A percentile compares a stretch with the other conserved stretches of the same genome.
Conservation (phyloP, 2,797 vertebrate genomes). For the Malacoctenus gilli region DNA sequence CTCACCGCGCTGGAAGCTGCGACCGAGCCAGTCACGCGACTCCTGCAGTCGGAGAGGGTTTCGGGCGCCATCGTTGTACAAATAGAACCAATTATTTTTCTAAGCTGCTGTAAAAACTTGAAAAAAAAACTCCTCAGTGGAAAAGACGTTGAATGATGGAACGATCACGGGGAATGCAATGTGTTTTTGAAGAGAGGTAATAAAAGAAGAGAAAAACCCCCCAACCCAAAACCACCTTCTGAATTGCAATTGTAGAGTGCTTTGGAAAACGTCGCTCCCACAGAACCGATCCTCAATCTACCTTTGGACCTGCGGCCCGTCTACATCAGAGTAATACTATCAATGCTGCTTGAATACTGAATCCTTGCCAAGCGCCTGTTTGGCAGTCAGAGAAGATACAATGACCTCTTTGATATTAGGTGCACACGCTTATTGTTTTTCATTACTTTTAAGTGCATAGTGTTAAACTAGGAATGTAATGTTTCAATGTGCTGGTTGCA, state of each 20-base stretch:
- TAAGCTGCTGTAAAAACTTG: conserved; percentile 76
- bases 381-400: conserved; percentile 66
- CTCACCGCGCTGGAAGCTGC: conserved; percentile 15
- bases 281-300: conserved; percentile 39
- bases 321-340: conserved; percentile 48
- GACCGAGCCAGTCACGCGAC: too few species aligned
- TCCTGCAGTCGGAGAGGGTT: conserved; percentile 53
- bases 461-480: conserved; percentile 74
- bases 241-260: conserved; percentile 53
- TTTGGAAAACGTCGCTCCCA: conserved; percentile 48
- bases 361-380: conserved; percentile 59
- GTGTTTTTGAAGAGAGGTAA: conserved; percentile 30
- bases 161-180: conserved; percentile 40
- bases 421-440: conserved; percentile 63
- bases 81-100: conserved; percentile 83
- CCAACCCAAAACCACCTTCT: conserved; percentile 37
- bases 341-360: conserved; percentile 66
- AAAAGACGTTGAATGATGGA: conserved; percentile 41
- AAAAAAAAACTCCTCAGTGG: conserved; percentile 66
- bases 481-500: conserved; percentile 74
- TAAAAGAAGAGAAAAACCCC: too few species aligned
- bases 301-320: conserved; percentile 48
- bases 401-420: conserved; percentile 57
- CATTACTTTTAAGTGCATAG: conserved; percentile 75
- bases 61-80: conserved; percentile 70